phyloP scores from a whole-genome alignment of 2,888 invertebrate species.

The Lucinisca nassula region DNA sequence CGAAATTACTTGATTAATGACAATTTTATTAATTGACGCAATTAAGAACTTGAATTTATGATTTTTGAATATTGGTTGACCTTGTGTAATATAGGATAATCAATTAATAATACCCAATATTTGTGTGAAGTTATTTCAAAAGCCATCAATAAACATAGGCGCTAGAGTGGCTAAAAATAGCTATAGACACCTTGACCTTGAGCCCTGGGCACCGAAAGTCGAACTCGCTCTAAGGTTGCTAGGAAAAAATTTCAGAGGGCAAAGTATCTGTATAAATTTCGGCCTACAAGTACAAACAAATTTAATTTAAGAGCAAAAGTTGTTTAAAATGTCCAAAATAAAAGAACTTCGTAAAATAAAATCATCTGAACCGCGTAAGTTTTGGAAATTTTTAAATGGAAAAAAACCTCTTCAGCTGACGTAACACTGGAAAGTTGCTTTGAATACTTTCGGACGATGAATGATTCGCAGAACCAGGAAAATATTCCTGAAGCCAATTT shows the following conservation, averaged over 20 bases:
- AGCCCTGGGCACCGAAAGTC: too few relatives aligned
- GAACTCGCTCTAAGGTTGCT: too few relatives aligned
- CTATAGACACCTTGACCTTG: too few relatives aligned
- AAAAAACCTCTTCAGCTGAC: too few relatives aligned
- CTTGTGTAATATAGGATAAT: not conserved
- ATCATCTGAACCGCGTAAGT: not conserved
- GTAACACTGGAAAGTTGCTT: too few relatives aligned
- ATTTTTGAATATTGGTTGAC: too few relatives aligned
- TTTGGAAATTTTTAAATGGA: slow-evolving; percentile 1
- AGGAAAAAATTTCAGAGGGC: not conserved
- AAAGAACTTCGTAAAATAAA: not conserved
- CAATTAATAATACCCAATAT: not conserved
- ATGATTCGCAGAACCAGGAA: too few relatives aligned
- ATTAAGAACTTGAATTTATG: too few relatives aligned
- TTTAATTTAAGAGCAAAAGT: not conserved
- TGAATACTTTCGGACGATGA: too few relatives aligned
- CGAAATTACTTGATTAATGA: too few relatives aligned
- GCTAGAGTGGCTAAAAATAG: not conserved
- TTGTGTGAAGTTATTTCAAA: not conserved
- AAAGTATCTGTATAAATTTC: not conserved
- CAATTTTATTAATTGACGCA: too few relatives aligned
- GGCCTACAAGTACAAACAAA: not conserved
- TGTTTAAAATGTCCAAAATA: not conserved
- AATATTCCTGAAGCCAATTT: too few relatives aligned
- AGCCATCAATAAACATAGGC: not conserved